phyloP scores from a whole-genome alignment of 2,113 vertebrate genomes.

The Formicarius rufipectus region DNA sequence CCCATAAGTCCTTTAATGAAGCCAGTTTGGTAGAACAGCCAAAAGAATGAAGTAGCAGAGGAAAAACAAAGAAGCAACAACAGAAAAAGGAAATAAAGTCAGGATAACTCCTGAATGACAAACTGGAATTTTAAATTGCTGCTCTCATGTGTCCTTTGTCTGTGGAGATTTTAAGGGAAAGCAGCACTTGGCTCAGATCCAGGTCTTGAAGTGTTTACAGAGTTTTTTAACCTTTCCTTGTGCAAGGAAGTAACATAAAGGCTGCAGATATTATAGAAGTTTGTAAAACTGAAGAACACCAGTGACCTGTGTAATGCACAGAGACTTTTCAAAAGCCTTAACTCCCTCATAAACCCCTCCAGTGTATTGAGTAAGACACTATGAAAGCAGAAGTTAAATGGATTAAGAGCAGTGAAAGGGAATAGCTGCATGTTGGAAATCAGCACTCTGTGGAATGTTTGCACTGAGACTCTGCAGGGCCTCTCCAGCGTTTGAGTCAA shows the following conservation, averaged over 20 bases:
- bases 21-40: neutral
- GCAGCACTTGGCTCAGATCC: neutral
- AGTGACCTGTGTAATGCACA: neutral
- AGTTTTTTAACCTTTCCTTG: neutral
- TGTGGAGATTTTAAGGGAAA: neutral
- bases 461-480: neutral
- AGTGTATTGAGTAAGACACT: neutral
- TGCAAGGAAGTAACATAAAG: neutral
- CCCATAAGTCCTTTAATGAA: accelerated
- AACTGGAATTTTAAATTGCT: neutral
- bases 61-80: neutral
- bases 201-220: neutral
- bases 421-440: neutral
- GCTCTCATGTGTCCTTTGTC: accelerated
- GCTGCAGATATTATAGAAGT: neutral
- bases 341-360: neutral
- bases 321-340: neutral
- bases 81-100: neutral
- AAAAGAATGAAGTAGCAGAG: neutral
- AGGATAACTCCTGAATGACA: neutral
- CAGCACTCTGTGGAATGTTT: neutral
- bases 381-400: conserved; percentile 13
- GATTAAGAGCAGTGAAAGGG: conserved; percentile 30
- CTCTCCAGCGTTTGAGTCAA: neutral
- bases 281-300: neutral